Conservation (phyloP, 30 jellyfish, hydroid and myxozoan species). For the Mastigias papua region DNA sequence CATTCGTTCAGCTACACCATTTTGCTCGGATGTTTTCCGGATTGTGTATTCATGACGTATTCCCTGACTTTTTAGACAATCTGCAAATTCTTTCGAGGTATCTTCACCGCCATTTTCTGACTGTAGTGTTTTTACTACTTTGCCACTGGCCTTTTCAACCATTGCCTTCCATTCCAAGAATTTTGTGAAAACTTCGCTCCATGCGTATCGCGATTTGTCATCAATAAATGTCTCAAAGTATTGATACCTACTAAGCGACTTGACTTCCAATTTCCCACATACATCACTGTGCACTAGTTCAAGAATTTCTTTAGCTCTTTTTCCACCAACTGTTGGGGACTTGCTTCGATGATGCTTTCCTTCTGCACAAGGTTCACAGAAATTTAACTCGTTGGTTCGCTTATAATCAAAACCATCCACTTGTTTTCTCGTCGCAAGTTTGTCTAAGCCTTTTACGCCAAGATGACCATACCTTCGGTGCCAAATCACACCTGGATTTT, state of each 20-base stretch:
- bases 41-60: constrained; percentile 1
- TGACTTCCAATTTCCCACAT: constrained; percentile 59
- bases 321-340: constrained; percentile 63
- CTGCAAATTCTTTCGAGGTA: constrained; percentile 38
- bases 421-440: neutral
- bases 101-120: constrained; percentile 19
- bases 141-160: constrained; percentile 56
- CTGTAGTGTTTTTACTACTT: constrained; percentile 19
- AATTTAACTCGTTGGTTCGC: neutral
- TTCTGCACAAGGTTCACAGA: constrained; percentile 44
- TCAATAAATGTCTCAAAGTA: constrained; percentile 55
- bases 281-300: constrained; percentile 69
- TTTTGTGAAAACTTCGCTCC: constrained; percentile 48
- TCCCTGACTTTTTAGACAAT: constrained; percentile 1
- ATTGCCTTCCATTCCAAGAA: constrained; percentile 37
- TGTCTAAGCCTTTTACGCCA: neutral
- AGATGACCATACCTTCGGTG: constrained; percentile 74
- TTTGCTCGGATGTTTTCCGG: constrained; percentile 54
- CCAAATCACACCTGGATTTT: constrained; percentile 21
- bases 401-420: constrained; percentile 66
- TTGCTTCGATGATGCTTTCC: constrained; percentile 49
- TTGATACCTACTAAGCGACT: constrained; percentile 52
- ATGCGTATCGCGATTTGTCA: constrained; percentile 12
- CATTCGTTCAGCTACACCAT: constrained; percentile 36
- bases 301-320: constrained; percentile 20